Evolutionary conservation across 2,797 vertebrate genomes (phyloP).

Genomic region (Allobates femoralis): DNA sequence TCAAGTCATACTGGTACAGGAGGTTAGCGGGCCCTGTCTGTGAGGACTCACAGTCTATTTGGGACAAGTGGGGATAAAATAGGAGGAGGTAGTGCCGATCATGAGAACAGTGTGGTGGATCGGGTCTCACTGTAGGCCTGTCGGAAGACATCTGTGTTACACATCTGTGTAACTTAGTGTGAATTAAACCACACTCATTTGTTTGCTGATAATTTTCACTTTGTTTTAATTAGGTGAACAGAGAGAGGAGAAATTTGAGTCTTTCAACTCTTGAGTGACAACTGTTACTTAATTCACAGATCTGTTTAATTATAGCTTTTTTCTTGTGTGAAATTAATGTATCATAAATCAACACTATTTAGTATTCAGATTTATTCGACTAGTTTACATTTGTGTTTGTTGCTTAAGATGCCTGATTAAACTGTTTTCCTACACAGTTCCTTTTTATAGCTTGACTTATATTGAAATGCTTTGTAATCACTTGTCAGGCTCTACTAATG

Average conservation of each 20-base stretch:
- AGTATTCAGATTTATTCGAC: conserved; percentile 48
- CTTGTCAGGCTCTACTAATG: conserved; percentile 50
- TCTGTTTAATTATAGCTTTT: conserved; percentile 49
- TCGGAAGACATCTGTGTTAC: no score
- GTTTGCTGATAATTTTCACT: not conserved
- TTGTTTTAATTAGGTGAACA: conserved; percentile 28
- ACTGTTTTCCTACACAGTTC: conserved; percentile 43
- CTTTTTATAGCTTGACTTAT: conserved; percentile 50
- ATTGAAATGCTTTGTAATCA: conserved; percentile 54
- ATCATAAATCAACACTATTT: conserved; percentile 40
- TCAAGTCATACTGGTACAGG: no score
- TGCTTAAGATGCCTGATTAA: conserved; percentile 57
- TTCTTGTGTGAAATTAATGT: conserved; percentile 35
- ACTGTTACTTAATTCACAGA: conserved; percentile 39
- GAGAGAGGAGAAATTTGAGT: conserved; percentile 14
- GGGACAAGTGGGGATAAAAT: no score
- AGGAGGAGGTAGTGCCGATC: no score
- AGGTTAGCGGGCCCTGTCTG: no score
- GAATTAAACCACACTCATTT: not conserved
- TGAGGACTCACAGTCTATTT: no score
- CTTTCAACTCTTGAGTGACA: conserved; percentile 34
- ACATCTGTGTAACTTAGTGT: not conserved
- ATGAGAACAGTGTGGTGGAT: no score
- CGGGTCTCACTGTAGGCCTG: no score
- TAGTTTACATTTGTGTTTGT: conserved; percentile 44